These are phyloP conservation scores for Gymnodraco acuticeps DNA, from an alignment of 2,797 vertebrate genomes.

Conservation along the genomic window DNA sequence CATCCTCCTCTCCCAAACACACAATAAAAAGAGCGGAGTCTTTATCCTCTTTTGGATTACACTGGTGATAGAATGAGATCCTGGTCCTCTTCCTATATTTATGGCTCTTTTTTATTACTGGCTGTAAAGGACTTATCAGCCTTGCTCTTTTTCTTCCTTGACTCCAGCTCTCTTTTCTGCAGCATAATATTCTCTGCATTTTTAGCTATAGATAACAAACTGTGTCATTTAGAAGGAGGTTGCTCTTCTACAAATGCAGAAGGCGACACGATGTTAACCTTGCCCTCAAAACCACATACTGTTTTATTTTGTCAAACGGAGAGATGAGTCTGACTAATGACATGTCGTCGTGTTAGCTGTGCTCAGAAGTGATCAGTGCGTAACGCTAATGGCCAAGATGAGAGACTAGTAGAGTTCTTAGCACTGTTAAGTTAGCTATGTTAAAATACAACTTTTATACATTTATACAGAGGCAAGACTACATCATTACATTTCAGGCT, in stretches of 20 bases:
- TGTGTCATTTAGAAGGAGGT: conserved; percentile 28
- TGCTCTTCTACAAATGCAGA: conserved; percentile 34
- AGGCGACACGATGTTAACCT: conserved; percentile 7
- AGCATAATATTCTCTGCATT: conserved; percentile 36
- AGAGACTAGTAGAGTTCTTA: conserved; percentile 16
- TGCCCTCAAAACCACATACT: conserved; percentile 15
- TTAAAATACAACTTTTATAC: conserved; percentile 37
- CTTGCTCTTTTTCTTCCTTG: conserved; percentile 12
- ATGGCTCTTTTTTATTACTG: conserved; percentile 54
- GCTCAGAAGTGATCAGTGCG: conserved; percentile 31
- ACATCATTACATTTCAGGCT: conserved; percentile 11
- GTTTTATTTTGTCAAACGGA: conserved; percentile 5
- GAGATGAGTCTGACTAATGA: no score
- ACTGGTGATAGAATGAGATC: conserved; percentile 45
- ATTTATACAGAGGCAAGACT: conserved; percentile 50
- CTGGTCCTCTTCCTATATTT: conserved; percentile 59
- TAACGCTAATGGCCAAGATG: conserved; percentile 41
- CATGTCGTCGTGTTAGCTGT: conserved; percentile 17
- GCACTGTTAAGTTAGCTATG: conserved; percentile 24
- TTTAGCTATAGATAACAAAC: conserved; percentile 24
- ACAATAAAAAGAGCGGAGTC: conserved; percentile 37
- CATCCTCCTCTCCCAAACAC: conserved; percentile 34
- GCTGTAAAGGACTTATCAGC: conserved; percentile 44
- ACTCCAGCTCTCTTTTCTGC: conserved; percentile 30
- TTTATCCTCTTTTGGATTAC: conserved; percentile 50